Conservation (phyloP, 2,797 vertebrate species). For the Smutsia gigantea region DNA sequence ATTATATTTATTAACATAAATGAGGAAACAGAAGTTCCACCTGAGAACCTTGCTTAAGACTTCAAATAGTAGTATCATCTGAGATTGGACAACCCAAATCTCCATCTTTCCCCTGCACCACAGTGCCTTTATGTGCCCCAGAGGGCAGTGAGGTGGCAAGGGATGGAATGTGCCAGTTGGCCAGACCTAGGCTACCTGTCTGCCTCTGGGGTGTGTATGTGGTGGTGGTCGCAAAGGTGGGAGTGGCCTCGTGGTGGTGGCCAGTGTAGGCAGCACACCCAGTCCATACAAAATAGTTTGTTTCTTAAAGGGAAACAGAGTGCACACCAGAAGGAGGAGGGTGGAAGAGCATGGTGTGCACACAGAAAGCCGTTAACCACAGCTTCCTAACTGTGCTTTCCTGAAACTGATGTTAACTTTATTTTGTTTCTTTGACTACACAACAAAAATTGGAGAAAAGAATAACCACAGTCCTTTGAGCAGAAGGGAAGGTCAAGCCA, state of each 20-base stretch:
- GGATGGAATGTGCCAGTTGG: not conserved
- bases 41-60: not conserved
- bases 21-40: not conserved
- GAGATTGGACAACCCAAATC: not conserved
- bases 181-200: rapidly evolving
- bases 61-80: not conserved
- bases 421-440: not conserved
- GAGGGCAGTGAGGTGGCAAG: not conserved
- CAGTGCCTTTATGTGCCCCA: not conserved
- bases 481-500: not conserved
- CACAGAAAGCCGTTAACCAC: not conserved
- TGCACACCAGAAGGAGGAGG: not conserved
- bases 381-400: not conserved
- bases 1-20: not conserved
- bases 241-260: not conserved
- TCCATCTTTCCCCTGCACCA: not conserved
- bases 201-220: not conserved
- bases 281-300: not conserved
- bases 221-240: not conserved
- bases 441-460: not conserved
- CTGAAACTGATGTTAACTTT: not conserved
- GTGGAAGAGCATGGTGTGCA: rapidly evolving
- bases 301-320: not conserved
- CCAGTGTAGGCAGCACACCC: not conserved
- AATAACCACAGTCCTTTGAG: not conserved